phyloP scores from a whole-genome alignment of 1,140 invertebrate species.

The Ceratosolen fusciceps region DNA sequence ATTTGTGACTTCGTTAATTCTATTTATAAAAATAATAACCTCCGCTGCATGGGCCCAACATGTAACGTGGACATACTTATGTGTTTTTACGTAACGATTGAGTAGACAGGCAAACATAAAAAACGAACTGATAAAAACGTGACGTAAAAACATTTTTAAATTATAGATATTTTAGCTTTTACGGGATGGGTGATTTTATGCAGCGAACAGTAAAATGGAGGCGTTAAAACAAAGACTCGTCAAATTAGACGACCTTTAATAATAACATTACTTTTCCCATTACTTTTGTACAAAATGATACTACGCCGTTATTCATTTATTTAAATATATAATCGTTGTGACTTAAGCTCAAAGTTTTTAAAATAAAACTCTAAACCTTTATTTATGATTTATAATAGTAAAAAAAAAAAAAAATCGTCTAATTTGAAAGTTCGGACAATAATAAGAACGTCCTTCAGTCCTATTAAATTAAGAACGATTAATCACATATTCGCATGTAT shows the following conservation, averaged over 20 bases:
- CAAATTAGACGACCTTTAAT: slow-evolving; percentile 44
- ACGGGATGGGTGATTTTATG: not conserved
- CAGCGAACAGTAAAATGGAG: slow-evolving; percentile 31
- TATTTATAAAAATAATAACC: slow-evolving; percentile 69
- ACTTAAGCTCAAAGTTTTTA: slow-evolving; percentile 22
- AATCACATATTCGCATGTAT: slow-evolving; percentile 58
- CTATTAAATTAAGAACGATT: slow-evolving; percentile 60
- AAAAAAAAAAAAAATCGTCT: slow-evolving; percentile 39
- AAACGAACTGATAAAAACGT: slow-evolving; percentile 23
- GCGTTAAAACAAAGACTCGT: slow-evolving; percentile 37
- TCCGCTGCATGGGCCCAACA: slow-evolving; percentile 52
- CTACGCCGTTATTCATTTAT: slow-evolving; percentile 4
- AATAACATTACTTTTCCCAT: slow-evolving; percentile 3
- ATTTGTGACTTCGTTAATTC: slow-evolving; percentile 28
- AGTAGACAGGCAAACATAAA: slow-evolving; percentile 16
- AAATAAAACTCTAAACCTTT: slow-evolving; percentile 10
- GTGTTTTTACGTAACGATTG: not conserved
- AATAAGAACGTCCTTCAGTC: slow-evolving; percentile 61
- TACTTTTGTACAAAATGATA: slow-evolving; percentile 18
- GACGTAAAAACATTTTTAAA: slow-evolving; percentile 27
- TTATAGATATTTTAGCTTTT: slow-evolving; percentile 13
- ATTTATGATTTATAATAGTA: slow-evolving; percentile 6
- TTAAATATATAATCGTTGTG: slow-evolving; percentile 24
- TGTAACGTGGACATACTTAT: slow-evolving; percentile 8
- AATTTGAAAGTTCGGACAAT: slow-evolving; percentile 40